Evolutionary conservation across 2,797 vertebrate species (phyloP).

Genomic region (Ptychadena robeensis): DNA sequence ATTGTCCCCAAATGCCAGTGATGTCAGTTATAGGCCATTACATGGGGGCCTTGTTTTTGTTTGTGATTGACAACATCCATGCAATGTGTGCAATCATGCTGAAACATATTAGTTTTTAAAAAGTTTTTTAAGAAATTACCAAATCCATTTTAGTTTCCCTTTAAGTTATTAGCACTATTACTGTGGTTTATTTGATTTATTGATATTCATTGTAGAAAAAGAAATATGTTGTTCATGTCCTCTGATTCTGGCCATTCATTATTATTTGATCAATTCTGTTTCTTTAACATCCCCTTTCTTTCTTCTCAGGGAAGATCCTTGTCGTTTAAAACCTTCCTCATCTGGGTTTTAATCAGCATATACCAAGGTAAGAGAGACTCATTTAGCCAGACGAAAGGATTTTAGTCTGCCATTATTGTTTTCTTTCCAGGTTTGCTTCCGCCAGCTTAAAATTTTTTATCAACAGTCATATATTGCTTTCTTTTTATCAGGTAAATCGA

Average conservation of each 20-base stretch:
- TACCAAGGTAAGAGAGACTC: conserved; percentile 89
- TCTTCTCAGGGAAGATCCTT: conserved; percentile 87
- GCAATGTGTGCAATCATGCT: no score
- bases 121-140: no score
- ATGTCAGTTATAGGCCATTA: no score
- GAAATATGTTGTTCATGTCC: not conserved
- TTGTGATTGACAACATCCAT: no score
- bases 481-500: conserved; percentile 72
- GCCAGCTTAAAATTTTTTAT: conserved; percentile 68
- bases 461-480: conserved; percentile 69
- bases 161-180: not conserved
- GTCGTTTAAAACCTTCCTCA: conserved; percentile 97
- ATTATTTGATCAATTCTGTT: conserved; percentile 1
- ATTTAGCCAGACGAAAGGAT: conserved; percentile 50
- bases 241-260: no score
- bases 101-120: no score
- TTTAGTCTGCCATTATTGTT: conserved; percentile 62
- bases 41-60: no score
- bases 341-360: conserved; percentile 95
- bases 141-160: no score
- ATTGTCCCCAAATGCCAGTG: no score
- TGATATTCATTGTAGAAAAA: not conserved
- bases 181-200: not conserved
- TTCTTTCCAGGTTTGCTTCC: conserved; percentile 72
- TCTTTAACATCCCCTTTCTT: conserved; percentile 65